Evolutionary conservation across 2,888 invertebrate species (phyloP).

Genomic region (Oligia strigilis): DNA sequence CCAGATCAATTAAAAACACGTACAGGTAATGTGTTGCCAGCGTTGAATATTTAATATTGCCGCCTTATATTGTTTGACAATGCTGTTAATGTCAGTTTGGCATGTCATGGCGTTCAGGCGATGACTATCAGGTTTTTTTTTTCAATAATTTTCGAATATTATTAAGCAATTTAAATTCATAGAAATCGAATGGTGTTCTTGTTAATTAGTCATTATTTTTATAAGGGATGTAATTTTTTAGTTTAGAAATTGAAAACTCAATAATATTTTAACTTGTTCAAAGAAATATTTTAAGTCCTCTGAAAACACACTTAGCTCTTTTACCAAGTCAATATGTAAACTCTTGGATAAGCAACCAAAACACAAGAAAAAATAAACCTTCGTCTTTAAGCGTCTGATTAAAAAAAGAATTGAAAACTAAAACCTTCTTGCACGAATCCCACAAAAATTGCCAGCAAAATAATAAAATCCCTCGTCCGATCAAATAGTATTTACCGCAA

Average conservation of each 20-base stretch:
- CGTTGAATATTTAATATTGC: slow-evolving; percentile 83
- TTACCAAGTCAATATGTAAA: background rate
- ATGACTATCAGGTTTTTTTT: slow-evolving; percentile 74
- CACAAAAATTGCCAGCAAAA: slow-evolving; percentile 33
- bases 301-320: background rate
- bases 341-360: background rate
- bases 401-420: slow-evolving; percentile 12
- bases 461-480: slow-evolving; percentile 63
- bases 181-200: slow-evolving; percentile 68
- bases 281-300: background rate
- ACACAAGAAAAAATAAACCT: background rate
- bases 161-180: slow-evolving; percentile 76
- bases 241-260: background rate
- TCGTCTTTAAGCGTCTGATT: background rate
- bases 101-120: slow-evolving; percentile 82
- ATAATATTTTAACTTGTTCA: background rate
- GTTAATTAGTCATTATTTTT: slow-evolving; percentile 18
- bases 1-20: slow-evolving; percentile 82
- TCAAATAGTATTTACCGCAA: slow-evolving; percentile 75
- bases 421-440: slow-evolving; percentile 11
- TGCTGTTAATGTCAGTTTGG: slow-evolving; percentile 89
- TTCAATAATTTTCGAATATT: slow-evolving; percentile 78
- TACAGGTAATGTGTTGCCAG: slow-evolving; percentile 80
- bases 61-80: slow-evolving; percentile 86
- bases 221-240: background rate